Percentiles rank a stretch among this genome's conserved stretches.
Conservation (phyloP, 2,113 vertebrate species). For the Sinocyclocheilus anophthalmus region DNA sequence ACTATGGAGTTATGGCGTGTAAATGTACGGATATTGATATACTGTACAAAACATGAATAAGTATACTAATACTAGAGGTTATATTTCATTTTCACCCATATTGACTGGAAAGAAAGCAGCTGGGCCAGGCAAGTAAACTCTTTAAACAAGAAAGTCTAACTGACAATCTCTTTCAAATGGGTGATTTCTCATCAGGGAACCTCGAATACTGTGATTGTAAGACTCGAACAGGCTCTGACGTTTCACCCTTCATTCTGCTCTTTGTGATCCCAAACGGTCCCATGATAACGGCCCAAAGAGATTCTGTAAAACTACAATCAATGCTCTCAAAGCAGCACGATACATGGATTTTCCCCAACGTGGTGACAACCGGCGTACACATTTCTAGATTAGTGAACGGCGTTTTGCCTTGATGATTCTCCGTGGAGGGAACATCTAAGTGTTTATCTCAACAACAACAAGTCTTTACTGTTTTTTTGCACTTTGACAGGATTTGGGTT, state of each 20-base stretch:
- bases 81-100: constrained; percentile 10
- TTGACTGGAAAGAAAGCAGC: constrained; percentile 9
- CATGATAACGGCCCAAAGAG: constrained; percentile 32
- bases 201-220: constrained; percentile 37
- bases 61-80: constrained; percentile 35
- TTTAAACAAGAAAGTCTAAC: constrained; percentile 48
- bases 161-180: constrained; percentile 55
- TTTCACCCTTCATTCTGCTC: constrained; percentile 55
- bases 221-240: constrained; percentile 36
- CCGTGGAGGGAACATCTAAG: constrained; percentile 23
- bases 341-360: constrained; percentile 24
- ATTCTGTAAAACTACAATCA: constrained; percentile 44
- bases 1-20: constrained; percentile 43
- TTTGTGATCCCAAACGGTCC: constrained; percentile 33
- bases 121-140: constrained; percentile 5
- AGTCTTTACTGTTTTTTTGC: constrained; percentile 14
- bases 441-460: constrained; percentile 15
- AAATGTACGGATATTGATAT: constrained; percentile 45
- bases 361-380: constrained; percentile 22
- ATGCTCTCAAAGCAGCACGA: constrained; percentile 40
- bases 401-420: constrained; percentile 39
- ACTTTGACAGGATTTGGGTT: constrained; percentile 45
- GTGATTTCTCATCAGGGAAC: constrained; percentile 64
- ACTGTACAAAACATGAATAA: constrained; percentile 40
- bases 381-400: constrained; percentile 36